These are phyloP conservation scores for Trachops cirrhosus DNA, from an alignment of 2,797 vertebrate genomes.

Conservation along the genomic window DNA sequence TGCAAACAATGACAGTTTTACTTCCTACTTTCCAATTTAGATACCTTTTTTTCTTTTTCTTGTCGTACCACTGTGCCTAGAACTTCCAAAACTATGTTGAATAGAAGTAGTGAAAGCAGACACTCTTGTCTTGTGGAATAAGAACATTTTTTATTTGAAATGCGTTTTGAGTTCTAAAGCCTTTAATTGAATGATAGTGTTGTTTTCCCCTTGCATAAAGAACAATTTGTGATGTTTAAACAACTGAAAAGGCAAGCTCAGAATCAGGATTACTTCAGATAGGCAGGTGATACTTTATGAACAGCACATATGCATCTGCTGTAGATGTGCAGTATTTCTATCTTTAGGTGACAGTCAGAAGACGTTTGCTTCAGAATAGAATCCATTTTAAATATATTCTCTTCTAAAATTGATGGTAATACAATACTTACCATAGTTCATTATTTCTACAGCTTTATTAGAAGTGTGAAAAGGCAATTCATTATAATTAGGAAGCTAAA, in stretches of 20 bases:
- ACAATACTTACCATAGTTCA: not conserved
- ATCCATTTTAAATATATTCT: not conserved
- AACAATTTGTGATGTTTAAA: not conserved
- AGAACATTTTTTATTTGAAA: not conserved
- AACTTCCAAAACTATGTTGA: too few relatives aligned
- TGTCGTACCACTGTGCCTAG: too few relatives aligned
- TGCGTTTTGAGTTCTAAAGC: not conserved
- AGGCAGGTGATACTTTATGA: not conserved
- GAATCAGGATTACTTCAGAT: not conserved
- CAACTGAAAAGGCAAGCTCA: not conserved
- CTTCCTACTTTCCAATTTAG: too few relatives aligned
- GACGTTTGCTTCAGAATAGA: not conserved
- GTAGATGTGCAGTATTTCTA: not conserved
- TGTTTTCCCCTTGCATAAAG: not conserved
- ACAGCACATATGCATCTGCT: not conserved
- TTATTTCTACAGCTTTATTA: conserved; percentile 11
- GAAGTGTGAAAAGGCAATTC: not conserved
- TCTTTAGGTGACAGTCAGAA: not conserved
- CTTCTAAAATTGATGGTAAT: not conserved
- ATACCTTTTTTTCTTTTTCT: too few relatives aligned
- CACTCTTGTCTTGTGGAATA: not conserved
- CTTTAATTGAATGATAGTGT: not conserved
- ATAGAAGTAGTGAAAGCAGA: too few relatives aligned
- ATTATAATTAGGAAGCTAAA: not conserved
- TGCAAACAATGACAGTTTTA: too few relatives aligned